Percentiles rank a stretch among this genome's conserved stretches.
phyloP scores from a whole-genome alignment of 1,140 invertebrate species.

The Platorchestia sp. region DNA sequence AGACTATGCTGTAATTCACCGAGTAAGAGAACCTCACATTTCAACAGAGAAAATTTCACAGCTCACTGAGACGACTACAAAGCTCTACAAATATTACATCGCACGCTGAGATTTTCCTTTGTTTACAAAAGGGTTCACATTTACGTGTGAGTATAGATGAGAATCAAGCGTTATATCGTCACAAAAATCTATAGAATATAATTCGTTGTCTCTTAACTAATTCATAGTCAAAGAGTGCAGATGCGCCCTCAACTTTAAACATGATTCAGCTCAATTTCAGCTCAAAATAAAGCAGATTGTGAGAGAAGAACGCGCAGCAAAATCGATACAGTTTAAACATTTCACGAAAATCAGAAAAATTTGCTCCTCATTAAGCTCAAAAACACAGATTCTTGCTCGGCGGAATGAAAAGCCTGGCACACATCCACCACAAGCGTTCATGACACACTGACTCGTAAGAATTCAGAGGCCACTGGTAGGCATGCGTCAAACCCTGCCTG shows the following conservation, averaged over 20 bases:
- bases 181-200: neutral
- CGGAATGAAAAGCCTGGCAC: neutral
- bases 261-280: neutral
- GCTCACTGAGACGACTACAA: neutral
- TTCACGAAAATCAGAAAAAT: neutral
- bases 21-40: neutral
- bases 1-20: neutral
- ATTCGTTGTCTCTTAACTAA: neutral
- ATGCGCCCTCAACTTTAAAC: conserved; percentile 19
- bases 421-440: neutral
- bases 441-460: neutral
- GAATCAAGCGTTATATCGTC: neutral
- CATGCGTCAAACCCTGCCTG: neutral
- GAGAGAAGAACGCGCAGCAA: neutral
- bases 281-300: neutral
- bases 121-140: neutral
- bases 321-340: neutral
- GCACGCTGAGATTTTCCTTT: neutral
- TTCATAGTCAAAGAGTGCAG: conserved; percentile 1
- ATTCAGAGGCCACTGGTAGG: neutral
- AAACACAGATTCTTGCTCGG: neutral
- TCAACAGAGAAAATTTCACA: neutral
- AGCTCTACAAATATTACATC: neutral
- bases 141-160: too few relatives aligned
- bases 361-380: neutral